These are phyloP conservation scores for Callyntrura sp. DNA, from an alignment of 2,888 invertebrate species.

Conservation along the genomic window DNA sequence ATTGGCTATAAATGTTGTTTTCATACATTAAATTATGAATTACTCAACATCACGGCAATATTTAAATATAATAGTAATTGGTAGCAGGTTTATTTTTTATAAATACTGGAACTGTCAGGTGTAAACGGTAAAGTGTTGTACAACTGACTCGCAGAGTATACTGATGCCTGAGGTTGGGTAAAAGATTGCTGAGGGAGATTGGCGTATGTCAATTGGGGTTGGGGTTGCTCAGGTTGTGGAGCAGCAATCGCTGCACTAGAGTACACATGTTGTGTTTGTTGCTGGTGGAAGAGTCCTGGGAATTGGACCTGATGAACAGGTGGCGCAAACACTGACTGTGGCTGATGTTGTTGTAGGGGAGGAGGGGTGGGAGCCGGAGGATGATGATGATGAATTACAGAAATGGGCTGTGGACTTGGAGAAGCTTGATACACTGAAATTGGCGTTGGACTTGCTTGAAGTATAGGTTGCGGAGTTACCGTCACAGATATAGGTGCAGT, in stretches of 20 bases:
- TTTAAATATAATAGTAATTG: too few relatives aligned
- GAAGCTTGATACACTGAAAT: neutral
- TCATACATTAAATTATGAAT: neutral
- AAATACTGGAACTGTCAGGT: constrained; percentile 62
- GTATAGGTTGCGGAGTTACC: constrained; percentile 25
- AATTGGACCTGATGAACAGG: constrained; percentile 21
- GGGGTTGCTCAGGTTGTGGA: constrained; percentile 52
- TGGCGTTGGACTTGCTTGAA: constrained; percentile 10
- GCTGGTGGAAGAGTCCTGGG: constrained; percentile 35
- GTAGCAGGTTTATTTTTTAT: constrained; percentile 39
- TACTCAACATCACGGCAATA: neutral
- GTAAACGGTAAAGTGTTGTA: constrained; percentile 42
- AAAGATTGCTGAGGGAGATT: constrained; percentile 19
- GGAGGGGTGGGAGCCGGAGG: constrained; percentile 4
- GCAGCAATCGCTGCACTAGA: too few relatives aligned
- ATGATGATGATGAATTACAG: constrained; percentile 49
- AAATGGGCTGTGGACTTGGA: constrained; percentile 43
- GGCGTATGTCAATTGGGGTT: constrained; percentile 11
- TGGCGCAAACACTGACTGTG: constrained; percentile 28
- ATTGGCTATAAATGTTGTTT: constrained; percentile 47
- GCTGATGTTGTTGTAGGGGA: neutral
- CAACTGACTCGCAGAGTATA: constrained; percentile 35
- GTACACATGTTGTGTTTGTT: constrained; percentile 32
- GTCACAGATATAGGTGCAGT: neutral
- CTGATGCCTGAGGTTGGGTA: constrained; percentile 17